Percentiles rank a stretch among this genome's conserved stretches.
phyloP scores from a whole-genome alignment of 2,797 vertebrate genomes.

The Malacoraja senta region DNA sequence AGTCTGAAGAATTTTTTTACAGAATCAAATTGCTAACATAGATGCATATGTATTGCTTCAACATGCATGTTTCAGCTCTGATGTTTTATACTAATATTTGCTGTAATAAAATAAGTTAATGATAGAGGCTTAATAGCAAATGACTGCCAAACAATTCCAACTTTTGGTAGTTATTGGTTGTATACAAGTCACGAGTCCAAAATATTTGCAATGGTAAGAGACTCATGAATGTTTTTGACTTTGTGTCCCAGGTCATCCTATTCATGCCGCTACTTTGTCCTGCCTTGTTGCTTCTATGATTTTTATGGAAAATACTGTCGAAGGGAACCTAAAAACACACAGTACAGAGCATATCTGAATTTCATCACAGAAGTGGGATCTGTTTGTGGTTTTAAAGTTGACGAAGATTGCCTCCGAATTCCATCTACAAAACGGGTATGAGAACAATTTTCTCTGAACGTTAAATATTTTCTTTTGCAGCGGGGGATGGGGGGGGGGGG shows the following conservation, averaged over 20 bases:
- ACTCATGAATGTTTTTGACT: constrained; percentile 39
- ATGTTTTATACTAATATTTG: background rate
- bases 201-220: background rate
- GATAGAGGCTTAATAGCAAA: background rate
- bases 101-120: background rate
- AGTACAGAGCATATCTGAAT: constrained; percentile 90
- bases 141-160: constrained; percentile 37
- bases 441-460: background rate
- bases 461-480: background rate
- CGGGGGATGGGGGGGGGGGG: too few species aligned
- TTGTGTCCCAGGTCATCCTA: constrained; percentile 74
- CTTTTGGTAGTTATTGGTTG: constrained; percentile 55
- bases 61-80: background rate
- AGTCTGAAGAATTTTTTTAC: background rate
- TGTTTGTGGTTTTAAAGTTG: constrained; percentile 74
- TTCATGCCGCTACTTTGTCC: constrained; percentile 78
- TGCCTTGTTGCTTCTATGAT: constrained; percentile 95
- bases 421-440: constrained; percentile 91
- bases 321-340: constrained; percentile 74
- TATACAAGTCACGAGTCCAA: constrained; percentile 43
- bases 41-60: background rate
- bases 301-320: constrained; percentile 78
- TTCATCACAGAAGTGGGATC: constrained; percentile 74
- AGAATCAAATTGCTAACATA: constrained; percentile 41
- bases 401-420: constrained; percentile 89